Evolutionary conservation across 2,888 invertebrate species (phyloP).

Genomic region (Apodemia zela): DNA sequence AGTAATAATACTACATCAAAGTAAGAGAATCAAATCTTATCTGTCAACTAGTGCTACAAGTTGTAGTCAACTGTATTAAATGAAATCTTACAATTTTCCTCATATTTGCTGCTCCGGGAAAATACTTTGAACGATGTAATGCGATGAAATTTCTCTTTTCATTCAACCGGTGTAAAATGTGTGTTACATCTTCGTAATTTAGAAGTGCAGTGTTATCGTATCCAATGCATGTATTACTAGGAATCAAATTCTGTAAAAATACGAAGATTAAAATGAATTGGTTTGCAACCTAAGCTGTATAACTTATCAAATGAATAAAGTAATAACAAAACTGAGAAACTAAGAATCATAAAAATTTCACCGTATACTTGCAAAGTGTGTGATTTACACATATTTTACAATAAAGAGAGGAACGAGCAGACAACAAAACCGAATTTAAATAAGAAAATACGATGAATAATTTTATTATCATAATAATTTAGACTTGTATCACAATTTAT

Average conservation of each 20-base stretch:
- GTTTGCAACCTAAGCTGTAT: not conserved
- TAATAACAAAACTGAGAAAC: not conserved
- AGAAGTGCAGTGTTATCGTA: conserved; percentile 49
- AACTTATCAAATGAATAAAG: not conserved
- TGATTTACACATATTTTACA: conserved; percentile 31
- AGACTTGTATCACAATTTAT: conserved; percentile 29
- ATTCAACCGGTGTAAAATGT: conserved; percentile 56
- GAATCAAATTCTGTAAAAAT: conserved; percentile 38
- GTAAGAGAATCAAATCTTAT: no score
- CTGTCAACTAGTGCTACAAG: no score
- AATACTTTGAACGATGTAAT: conserved; percentile 45
- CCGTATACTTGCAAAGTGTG: conserved; percentile 30
- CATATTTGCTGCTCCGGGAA: conserved; percentile 67
- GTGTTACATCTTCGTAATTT: conserved; percentile 43
- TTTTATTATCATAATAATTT: conserved; percentile 28
- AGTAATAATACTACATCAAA: no score
- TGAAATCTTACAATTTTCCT: conserved; percentile 53
- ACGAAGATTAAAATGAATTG: not conserved
- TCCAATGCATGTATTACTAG: conserved; percentile 45
- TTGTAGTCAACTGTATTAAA: not conserved
- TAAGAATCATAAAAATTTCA: conserved; percentile 4
- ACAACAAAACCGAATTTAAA: conserved; percentile 5
- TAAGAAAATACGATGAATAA: conserved; percentile 24
- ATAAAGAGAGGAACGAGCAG: conserved; percentile 22
- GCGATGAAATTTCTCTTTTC: conserved; percentile 61